These are phyloP conservation scores for Pluvialis apricaria DNA, from an alignment of 2,113 vertebrate genomes.

Conservation along the genomic window DNA sequence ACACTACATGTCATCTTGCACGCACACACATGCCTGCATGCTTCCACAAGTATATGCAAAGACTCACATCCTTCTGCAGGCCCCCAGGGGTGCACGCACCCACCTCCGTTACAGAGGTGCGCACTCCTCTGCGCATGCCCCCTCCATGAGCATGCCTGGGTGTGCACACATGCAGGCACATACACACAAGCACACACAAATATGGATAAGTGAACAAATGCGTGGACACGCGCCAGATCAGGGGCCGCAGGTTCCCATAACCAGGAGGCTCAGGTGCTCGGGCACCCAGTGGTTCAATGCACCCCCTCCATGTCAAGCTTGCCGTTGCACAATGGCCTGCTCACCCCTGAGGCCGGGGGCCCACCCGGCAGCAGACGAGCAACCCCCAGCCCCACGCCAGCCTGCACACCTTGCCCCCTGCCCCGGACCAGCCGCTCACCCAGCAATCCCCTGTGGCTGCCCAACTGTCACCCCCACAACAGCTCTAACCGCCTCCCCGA, in stretches of 20 bases:
- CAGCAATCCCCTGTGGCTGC: accelerated
- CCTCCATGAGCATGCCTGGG: accelerated
- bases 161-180: accelerated
- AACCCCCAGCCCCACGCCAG: accelerated
- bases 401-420: accelerated
- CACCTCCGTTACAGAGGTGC: accelerated
- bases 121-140: accelerated
- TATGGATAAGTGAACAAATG: accelerated
- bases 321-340: accelerated
- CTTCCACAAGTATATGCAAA: not conserved
- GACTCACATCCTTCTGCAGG: no score
- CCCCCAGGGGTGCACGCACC: accelerated
- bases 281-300: accelerated
- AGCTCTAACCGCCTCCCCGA: accelerated
- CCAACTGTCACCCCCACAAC: not conserved
- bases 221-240: accelerated
- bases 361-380: not conserved
- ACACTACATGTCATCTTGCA: not conserved
- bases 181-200: accelerated
- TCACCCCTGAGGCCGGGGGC: not conserved
- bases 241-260: no score
- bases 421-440: accelerated
- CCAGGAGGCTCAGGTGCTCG: accelerated
- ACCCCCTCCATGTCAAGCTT: not conserved
- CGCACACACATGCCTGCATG: accelerated